Percentiles rank a stretch among this genome's conserved stretches.
phyloP scores from a whole-genome alignment of 1,140 invertebrate genomes.

The Panulirus ornatus region DNA sequence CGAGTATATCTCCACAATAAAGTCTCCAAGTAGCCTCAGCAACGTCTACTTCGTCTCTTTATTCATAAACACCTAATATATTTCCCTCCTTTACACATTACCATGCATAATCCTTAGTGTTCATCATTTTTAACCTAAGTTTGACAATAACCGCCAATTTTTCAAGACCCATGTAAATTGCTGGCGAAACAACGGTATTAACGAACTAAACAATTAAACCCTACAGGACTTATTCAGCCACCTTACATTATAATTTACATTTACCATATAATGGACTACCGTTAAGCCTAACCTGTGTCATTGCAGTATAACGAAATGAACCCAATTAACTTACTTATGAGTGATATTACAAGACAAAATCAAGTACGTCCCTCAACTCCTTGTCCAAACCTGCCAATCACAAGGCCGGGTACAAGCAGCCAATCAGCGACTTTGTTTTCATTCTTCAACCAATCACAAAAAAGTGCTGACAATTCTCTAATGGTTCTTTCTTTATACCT shows the following conservation, averaged over 20 bases:
- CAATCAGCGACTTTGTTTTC: slow-evolving; percentile 39
- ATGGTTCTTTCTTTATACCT: slow-evolving; percentile 5
- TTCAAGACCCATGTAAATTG: neutral
- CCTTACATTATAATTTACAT: neutral
- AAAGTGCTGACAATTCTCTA: neutral
- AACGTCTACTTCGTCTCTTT: too few relatives aligned
- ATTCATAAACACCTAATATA: too few relatives aligned
- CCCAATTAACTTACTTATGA: neutral
- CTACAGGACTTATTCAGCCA: neutral
- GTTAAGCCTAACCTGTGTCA: neutral
- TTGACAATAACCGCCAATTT: neutral
- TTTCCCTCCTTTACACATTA: too few relatives aligned
- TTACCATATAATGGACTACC: neutral
- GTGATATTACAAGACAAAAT: neutral
- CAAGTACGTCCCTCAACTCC: neutral
- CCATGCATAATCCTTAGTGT: neutral
- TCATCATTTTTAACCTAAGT: neutral
- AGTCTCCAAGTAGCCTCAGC: neutral
- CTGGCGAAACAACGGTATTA: neutral
- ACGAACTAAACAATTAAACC: neutral
- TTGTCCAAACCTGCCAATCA: slow-evolving; percentile 38
- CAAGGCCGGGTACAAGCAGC: neutral
- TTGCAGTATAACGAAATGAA: neutral
- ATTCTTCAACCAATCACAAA: slow-evolving; percentile 8
- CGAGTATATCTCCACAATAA: neutral